Evolutionary conservation across 2,888 invertebrate genomes (phyloP), one percentile per base, ranked within the genome.

Genomic region (Dryocosmus kuriphilus): DNA sequence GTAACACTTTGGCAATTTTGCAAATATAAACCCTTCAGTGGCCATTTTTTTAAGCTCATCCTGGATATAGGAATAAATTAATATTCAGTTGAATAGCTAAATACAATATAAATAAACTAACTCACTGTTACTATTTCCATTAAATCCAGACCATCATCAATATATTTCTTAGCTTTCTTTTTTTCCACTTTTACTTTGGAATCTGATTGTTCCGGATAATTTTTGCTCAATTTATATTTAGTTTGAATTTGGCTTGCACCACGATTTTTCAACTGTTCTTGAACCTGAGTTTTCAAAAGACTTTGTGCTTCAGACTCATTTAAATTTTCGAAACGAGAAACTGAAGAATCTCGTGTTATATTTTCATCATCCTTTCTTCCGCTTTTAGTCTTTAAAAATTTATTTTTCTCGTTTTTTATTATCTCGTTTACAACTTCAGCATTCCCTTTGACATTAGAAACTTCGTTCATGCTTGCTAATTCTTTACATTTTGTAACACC

Each of bases 1-100:
- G 76, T 88, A 77, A 75, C 87, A 89, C 51, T 84, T 82, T 1
- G 90, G 90, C 74, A 91, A 80, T 73, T 87, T 89, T 4, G 90
- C 87, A 35, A 90, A 88, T 16, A 88, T 16, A 71, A 86, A 90
- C 55, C 89, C 89, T 82, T 90, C 87, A 6, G 67, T 30, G 11
- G 86, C 84, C 88, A 91, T 88, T 78, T 88, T 85, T 22, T 83
- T 30, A 8, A 91, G 80, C 78, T 89, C 88, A 1, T 74, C 73
- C 90, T 91, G 62, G 73, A 79, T 79, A 55, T n/a, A 14, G 11
- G 5, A 77, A 71, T 16, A 62, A 35, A 76, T 24, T 61, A 63
- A 74, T 57, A 24, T 65, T 65, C 1, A 0, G 16, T 27, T 8
- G 4, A 41, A 14, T 22, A 27, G 46, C 16, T 14, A 63, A 75